Conservation (phyloP, 2,113 vertebrate species). For the Sander lucioperca region DNA sequence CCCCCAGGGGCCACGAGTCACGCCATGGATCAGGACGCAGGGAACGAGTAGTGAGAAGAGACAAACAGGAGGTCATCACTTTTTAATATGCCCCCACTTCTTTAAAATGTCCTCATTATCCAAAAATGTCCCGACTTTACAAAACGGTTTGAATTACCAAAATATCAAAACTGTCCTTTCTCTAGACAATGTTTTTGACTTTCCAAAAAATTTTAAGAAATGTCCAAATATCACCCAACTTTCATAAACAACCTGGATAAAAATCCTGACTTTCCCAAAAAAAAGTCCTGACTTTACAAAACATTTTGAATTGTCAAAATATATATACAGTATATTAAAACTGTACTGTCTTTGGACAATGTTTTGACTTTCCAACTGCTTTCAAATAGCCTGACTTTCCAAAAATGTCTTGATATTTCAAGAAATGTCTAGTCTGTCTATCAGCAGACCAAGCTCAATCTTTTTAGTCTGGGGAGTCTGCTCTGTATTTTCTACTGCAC, state of each 20-base stretch:
- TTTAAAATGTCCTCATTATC: not conserved
- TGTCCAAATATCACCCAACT: not conserved
- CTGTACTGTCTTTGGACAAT: too few species aligned
- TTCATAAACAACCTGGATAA: too few species aligned
- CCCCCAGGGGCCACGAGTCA: conserved; percentile 49
- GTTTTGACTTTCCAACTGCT: too few species aligned
- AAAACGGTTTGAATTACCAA: not conserved
- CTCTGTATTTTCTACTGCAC: too few species aligned
- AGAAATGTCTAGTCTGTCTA: too few species aligned
- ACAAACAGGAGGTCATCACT: not conserved
- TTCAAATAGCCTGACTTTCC: too few species aligned
- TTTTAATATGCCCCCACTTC: not conserved
- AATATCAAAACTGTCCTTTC: not conserved
- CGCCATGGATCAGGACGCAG: not conserved
- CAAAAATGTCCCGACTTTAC: not conserved
- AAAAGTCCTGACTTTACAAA: not conserved
- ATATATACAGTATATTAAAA: too few species aligned
- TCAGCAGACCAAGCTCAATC: too few species aligned
- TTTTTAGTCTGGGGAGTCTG: too few species aligned
- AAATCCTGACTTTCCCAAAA: not conserved
- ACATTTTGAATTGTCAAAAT: too few species aligned
- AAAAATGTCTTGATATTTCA: too few species aligned
- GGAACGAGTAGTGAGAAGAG: not conserved
- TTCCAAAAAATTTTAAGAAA: not conserved
- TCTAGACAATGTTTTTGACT: not conserved